Evolutionary conservation across 2,888 invertebrate species (phyloP).

Genomic region (Macroteleia sp.): DNA sequence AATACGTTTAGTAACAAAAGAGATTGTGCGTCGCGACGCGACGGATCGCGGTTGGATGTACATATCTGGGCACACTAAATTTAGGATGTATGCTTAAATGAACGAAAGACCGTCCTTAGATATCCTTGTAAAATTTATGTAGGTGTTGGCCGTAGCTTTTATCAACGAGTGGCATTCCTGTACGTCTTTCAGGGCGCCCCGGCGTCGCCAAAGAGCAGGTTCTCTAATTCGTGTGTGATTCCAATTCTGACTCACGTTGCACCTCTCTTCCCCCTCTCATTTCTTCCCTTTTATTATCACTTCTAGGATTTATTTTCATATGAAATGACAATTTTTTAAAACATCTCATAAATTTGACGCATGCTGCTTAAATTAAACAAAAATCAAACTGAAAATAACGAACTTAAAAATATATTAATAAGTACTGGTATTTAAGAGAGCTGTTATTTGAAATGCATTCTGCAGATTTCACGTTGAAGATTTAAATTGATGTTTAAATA

Average conservation of each 20-base stretch:
- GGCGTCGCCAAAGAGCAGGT: constrained; percentile 82
- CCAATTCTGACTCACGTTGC: constrained; percentile 63
- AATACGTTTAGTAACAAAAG: too few species aligned
- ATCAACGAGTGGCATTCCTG: constrained; percentile 83
- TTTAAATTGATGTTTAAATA: too few species aligned
- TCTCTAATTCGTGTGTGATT: constrained; percentile 82
- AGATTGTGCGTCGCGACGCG: constrained; percentile 39
- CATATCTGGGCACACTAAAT: constrained; percentile 76
- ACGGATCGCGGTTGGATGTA: constrained; percentile 47
- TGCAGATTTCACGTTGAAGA: too few species aligned
- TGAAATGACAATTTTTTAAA: too few species aligned
- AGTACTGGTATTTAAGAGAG: too few species aligned
- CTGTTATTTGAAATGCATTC: too few species aligned
- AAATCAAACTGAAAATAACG: too few species aligned
- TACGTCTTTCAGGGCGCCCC: constrained; percentile 81
- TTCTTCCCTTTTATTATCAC: too few species aligned
- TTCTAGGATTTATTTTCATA: too few species aligned
- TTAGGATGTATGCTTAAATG: constrained; percentile 81
- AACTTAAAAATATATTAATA: too few species aligned
- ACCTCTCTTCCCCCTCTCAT: constrained; percentile 14
- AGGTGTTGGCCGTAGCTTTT: constrained; percentile 83
- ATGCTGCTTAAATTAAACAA: too few species aligned
- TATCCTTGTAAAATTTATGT: constrained; percentile 83
- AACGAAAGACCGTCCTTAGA: constrained; percentile 79
- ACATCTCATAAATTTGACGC: too few species aligned